Conservation (phyloP, 2,888 invertebrate genomes). For the Ormyrus labotus region DNA sequence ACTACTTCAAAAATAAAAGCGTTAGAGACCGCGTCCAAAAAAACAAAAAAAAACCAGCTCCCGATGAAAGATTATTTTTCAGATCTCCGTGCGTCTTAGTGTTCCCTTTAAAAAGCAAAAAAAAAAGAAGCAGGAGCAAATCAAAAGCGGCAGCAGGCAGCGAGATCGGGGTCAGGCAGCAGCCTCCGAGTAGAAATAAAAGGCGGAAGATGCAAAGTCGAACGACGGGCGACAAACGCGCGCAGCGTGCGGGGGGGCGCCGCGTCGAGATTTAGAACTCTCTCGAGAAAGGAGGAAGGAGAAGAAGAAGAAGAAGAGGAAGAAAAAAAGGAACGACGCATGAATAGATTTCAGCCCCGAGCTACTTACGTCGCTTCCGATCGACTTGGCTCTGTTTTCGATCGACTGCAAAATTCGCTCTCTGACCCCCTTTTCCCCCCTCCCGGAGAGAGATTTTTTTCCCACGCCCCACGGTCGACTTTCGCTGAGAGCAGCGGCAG, state of each 20-base stretch:
- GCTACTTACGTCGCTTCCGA: slow-evolving; percentile 53
- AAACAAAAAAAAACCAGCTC: background rate
- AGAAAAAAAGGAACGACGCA: slow-evolving; percentile 10
- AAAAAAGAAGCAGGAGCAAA: background rate
- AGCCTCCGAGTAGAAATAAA: background rate
- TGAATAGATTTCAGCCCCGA: slow-evolving; percentile 40
- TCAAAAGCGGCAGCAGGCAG: background rate
- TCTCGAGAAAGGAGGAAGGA: slow-evolving; percentile 10
- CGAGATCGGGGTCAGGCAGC: slow-evolving; percentile 18
- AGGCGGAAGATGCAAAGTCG: slow-evolving; percentile 4
- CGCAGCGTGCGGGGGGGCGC: background rate
- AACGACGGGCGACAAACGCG: background rate
- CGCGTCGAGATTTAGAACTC: slow-evolving; percentile 10
- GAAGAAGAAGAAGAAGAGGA: slow-evolving; percentile 2
- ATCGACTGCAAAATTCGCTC: slow-evolving; percentile 34
- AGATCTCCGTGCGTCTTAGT: too few relatives aligned
- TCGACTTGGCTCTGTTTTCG: slow-evolving; percentile 23
- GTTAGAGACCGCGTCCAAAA: background rate
- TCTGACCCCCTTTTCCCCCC: slow-evolving; percentile 36
- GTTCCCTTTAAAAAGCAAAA: too few relatives aligned
- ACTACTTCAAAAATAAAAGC: background rate
- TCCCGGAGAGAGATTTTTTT: slow-evolving; percentile 11
- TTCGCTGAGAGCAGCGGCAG: slow-evolving; percentile 38
- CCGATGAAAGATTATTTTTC: too few relatives aligned
- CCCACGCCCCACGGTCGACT: slow-evolving; percentile 38